Base-by-base conservation (phyloP, 1,140 invertebrate genomes). In the Zophobas morio region DNA sequence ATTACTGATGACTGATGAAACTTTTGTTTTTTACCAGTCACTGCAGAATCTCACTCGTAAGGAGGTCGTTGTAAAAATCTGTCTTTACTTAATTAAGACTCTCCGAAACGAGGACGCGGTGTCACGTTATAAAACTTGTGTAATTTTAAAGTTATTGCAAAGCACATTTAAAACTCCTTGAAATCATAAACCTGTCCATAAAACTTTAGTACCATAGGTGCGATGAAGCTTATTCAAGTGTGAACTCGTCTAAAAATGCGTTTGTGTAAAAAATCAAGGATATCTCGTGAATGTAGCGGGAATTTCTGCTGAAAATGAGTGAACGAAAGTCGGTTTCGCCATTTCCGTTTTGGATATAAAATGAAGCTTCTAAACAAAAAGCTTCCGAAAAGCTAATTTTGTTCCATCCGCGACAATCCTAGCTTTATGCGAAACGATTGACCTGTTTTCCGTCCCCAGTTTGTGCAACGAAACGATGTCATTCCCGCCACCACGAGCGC, bases 371-470 rank as follows among this genome's bases (percentile, higher is more conserved):
- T 72, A 72, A 72, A 72, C 70, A 72, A 78, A 79, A 77, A 78
- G 71, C 77, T 76, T 74, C 75, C 80, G 51, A 77, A 80, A 79
- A 81, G 78, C 80, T 80, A 80, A 81, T 81, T 79, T 66, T 37
- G 76, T 79, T 77, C 74, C 80, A 73, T 56, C 76, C 75, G 77
- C 78, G 80, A 81, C 80, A 78, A 78, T 79, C 78, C 70, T 75
- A 77, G 78, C 75, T 80, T 79, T 81, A 80, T 80, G 78, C 37
- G 36, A 60, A 77, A 81, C 80, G 80, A 81, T 80, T 81, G 80
- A 81, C 80, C 80, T 76, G 57, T 63, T 81, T 81, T 81, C 78
- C n/a, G 56, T 46, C 20, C 8, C 66, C 2, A 1, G 53, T 20
- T 20, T 57, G 32, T 56, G 72, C 53, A 74, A 32, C 40, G 70